Base-by-base conservation (phyloP, 2,888 invertebrate species). In the Sicus ferrugineus region DNA sequence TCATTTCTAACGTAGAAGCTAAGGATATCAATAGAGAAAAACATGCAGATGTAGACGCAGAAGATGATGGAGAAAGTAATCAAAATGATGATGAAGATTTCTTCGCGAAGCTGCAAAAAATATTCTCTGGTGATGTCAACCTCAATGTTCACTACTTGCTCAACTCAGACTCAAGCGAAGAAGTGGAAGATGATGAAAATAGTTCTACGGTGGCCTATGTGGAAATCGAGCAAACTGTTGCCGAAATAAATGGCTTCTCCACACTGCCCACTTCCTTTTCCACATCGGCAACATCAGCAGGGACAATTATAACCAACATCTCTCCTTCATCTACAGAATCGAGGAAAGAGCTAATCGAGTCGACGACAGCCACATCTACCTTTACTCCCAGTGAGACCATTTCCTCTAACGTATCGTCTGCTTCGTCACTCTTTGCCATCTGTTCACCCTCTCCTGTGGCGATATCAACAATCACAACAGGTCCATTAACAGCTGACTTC, bases 341-440 rank as follows among this genome's bases (percentile, higher is more conserved):
- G 11, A 3, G 38, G 34, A 3, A 38, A 14, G 5, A 38, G 28
- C 38, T 19, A 62, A 26, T 5, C 4, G 21, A 19, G 19, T 21
- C 46, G n/a, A 52, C 11, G 50, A 30, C 26, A 61, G 38, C 7
- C 42, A 30, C 50, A n/a, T 52, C 64, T 38, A 28, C 70, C 64
- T 62, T 73, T 74, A 19, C 65, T 0, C 16, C 42, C 19, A 58
- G 30, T 21, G 50, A 52, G 3, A 14, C 50, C 23, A 9, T 52
- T 14, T 30, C 59, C 34, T 61, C 67, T 34, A 31, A n/a, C 66
- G 59, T 75, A 46, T 79, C 82, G n/a, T 80, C 82, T 14, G 79
- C 79, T 71, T 74, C 74, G 38, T 81, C 81, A 0, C 70, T 79
- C 67, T 80, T 76, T 73, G 81, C 82, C 31, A 81, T 81, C 73